Conservation (phyloP, 2,888 invertebrate species). For the Neria commutata region DNA sequence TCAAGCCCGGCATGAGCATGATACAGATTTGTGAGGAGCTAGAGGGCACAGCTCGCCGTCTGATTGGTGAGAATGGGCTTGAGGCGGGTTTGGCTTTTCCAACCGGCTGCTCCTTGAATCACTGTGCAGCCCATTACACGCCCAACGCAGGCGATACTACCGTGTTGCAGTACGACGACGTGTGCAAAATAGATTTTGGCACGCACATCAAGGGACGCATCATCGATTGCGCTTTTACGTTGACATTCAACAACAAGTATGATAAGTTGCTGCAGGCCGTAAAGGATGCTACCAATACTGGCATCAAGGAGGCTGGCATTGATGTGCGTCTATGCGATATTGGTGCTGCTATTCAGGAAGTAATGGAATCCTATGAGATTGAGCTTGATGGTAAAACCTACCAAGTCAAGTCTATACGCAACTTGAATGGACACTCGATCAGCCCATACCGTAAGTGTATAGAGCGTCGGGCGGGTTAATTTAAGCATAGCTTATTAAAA, state of each 20-base stretch:
- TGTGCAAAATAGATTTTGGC: conserved; percentile 98
- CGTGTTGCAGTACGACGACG: conserved; percentile 92
- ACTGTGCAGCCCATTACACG: conserved; percentile 99
- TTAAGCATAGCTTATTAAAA: too few species aligned
- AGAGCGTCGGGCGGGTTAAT: background rate
- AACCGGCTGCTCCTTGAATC: conserved; percentile 97
- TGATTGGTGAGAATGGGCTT: conserved; percentile 94
- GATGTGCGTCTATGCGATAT: conserved; percentile 98
- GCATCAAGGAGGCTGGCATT: conserved; percentile 93
- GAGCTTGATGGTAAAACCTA: conserved; percentile 96
- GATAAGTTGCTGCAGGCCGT: conserved; percentile 94
- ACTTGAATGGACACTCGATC: conserved; percentile 99
- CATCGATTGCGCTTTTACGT: conserved; percentile 98
- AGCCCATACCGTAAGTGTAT: conserved; percentile 86
- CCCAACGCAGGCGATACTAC: conserved; percentile 98
- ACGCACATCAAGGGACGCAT: conserved; percentile 98
- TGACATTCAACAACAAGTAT: conserved; percentile 95
- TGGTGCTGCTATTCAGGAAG: conserved; percentile 96
- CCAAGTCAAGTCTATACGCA: conserved; percentile 96
- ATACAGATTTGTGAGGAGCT: conserved; percentile 97
- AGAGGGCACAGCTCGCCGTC: conserved; percentile 86
- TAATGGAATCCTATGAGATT: conserved; percentile 99
- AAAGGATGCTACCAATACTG: conserved; percentile 97
- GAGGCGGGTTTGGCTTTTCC: conserved; percentile 96
- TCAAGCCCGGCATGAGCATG: conserved; percentile 99